Evolutionary conservation across 2,113 vertebrate species (phyloP), one percentile per base, ranked within the genome.

Genomic region (Pelobates fuscus): DNA sequence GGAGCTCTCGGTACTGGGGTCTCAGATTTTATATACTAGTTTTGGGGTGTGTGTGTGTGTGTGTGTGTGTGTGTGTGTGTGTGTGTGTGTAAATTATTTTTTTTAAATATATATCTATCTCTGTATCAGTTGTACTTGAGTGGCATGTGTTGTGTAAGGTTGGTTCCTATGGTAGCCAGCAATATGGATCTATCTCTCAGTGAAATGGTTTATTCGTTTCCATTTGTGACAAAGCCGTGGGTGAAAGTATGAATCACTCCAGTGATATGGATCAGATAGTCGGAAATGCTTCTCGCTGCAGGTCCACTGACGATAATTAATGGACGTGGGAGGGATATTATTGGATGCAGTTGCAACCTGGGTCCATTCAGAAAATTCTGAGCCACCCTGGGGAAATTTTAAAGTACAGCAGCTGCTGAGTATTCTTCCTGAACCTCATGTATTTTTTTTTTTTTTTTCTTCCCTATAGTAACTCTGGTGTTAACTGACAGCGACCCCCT

Each of bases 281-380:
- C 23, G 23, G 27, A 27, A 11, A 15, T 15, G 20, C 25, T n/a
- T 25, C 43, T 27, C 4, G 27, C 32, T 41, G 30, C 25, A 41
- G 21, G 8, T 52, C 10, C 29, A 3, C 29, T 32, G 26, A 12
- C 18, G 55, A 55, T 65, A 61, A 60, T 32, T 32, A 25, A 43
- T 29, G 23, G 23, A 63, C 20, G 32, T 30, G 59, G 63, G 63
- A 59, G 43, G 63, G n/a, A 29, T 37, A 44, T 75, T 14, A 21
- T 55, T 73, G 15, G 44, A 73, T 65, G 71, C 52, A 46, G 24
- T 49, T 59, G 72, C 46, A 75, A 49, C 63, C 63, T 75, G 63
- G 63, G 64, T 59, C 63, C 72, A 75, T 74, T 74, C 61, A 74
- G 71, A 74, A 74, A 66, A 58, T 49, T 46, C 63, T 67, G 64